phyloP scores from a whole-genome alignment of 1,140 invertebrate genomes.

The Diabrotica virgifera region DNA sequence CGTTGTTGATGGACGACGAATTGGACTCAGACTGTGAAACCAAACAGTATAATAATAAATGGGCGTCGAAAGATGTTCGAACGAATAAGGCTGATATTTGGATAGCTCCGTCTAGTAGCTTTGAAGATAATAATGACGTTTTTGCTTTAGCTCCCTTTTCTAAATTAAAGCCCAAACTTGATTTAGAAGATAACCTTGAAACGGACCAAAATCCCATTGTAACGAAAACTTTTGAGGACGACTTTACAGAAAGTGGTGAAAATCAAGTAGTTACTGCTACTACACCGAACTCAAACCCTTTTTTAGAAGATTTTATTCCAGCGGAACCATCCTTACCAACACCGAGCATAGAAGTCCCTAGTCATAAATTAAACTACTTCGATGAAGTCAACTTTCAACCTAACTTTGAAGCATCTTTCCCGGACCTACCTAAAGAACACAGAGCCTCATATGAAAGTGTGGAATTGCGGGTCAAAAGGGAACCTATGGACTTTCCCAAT shows the following conservation, averaged over 20 bases:
- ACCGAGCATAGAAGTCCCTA: neutral
- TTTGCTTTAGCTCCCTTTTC: slow-evolving; percentile 75
- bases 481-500: neutral
- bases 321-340: neutral
- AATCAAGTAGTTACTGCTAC: slow-evolving; percentile 6
- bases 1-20: slow-evolving; percentile 76
- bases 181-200: neutral
- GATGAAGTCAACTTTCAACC: slow-evolving; percentile 28
- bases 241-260: neutral
- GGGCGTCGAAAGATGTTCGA: slow-evolving; percentile 43
- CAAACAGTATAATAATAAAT: slow-evolving; percentile 38
- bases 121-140: slow-evolving; percentile 58
- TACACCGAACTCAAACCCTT: slow-evolving; percentile 27
- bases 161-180: slow-evolving; percentile 48
- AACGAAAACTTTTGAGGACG: neutral
- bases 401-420: slow-evolving; percentile 5
- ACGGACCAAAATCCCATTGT: neutral
- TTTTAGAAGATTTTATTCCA: slow-evolving; percentile 30
- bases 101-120: slow-evolving; percentile 42
- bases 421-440: neutral
- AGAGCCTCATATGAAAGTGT: neutral
- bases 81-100: slow-evolving; percentile 32
- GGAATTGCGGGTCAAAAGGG: neutral
- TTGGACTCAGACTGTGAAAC: slow-evolving; percentile 62
- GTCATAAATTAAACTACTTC: slow-evolving; percentile 3